Evolutionary conservation across 2,797 vertebrate species (phyloP).

Genomic region (Squalus acanthias): DNA sequence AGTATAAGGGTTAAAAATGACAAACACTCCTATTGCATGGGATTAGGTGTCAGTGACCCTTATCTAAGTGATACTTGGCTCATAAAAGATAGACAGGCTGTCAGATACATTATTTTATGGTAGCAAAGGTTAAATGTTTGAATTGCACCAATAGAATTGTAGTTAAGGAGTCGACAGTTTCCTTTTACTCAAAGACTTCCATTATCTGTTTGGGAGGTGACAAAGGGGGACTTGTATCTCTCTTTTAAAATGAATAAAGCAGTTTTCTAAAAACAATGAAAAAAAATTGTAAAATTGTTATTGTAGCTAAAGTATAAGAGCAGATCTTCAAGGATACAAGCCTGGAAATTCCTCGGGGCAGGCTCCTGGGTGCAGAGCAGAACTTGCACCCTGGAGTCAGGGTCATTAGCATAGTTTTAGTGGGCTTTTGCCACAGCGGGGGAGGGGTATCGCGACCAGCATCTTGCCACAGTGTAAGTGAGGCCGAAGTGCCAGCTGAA

Average conservation of each 20-base stretch:
- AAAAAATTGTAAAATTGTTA: neutral
- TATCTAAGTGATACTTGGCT: conserved; percentile 1
- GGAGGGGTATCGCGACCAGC: neutral
- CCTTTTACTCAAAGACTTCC: neutral
- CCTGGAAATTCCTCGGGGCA: neutral
- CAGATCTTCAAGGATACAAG: neutral
- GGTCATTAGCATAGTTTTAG: neutral
- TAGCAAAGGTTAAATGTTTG: conserved; percentile 14
- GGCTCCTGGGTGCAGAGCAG: neutral
- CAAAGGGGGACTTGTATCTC: neutral
- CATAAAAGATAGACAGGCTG: neutral
- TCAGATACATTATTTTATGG: neutral
- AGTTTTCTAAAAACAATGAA: neutral
- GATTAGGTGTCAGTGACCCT: neutral
- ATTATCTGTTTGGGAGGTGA: neutral
- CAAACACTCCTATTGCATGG: neutral
- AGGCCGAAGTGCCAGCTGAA: too few species aligned
- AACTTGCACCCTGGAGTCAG: neutral
- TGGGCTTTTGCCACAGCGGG: neutral
- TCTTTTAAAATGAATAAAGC: neutral
- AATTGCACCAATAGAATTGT: neutral
- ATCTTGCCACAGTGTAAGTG: neutral
- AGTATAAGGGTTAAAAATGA: neutral
- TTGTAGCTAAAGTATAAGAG: neutral
- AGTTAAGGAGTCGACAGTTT: neutral